Evolutionary conservation across 2,113 vertebrate genomes (phyloP), one percentile per base, ranked within the genome.

Genomic region (Dipodomys spectabilis): DNA sequence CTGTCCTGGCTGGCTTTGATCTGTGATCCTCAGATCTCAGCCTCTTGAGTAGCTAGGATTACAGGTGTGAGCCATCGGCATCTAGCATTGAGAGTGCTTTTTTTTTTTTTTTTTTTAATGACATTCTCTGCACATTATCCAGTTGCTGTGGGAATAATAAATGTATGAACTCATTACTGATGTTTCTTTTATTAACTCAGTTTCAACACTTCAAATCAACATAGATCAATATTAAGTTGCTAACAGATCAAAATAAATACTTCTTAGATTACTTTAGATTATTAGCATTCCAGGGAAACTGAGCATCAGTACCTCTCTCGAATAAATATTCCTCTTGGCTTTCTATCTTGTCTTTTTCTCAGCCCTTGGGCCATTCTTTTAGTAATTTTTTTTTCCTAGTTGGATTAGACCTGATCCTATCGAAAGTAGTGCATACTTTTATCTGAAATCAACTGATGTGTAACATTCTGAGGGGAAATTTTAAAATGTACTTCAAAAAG

Each of bases 271-370:
- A 82, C 35, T 68, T 82, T 35, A 68, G 71, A 89, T 83, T n/a
- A 69, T 74, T 94, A 79, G 30, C 45, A 90, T 95, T 68, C 71
- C 72, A 67, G 72, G 67, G 67, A 72, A 95, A 94, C 49, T 73
- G 53, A 28, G 44, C 60, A 68, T 65, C 28, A 9, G 39, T 65
- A 88, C 81, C 92, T 28, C 82, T 13, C 12, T 53, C 12, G 39
- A 39, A 39, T 39, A 39, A 67, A 78, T 57, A 77, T 82, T 69
- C 30, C 39, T 79, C 32, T 89, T 91, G n/a, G 19, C 78, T 94
- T 95, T 79, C 35, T 0, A 30, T 68, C 71, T 94, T 75, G 28
- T 53, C 49, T 53, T 53, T 53, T 22, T 62, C 20, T 25, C 64
- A 65, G 20, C 6, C 64, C 1, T 25, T 25, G 20, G 23, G 64